Conservation (phyloP, 2,113 vertebrate species). For the Amblyornis subalaris region DNA sequence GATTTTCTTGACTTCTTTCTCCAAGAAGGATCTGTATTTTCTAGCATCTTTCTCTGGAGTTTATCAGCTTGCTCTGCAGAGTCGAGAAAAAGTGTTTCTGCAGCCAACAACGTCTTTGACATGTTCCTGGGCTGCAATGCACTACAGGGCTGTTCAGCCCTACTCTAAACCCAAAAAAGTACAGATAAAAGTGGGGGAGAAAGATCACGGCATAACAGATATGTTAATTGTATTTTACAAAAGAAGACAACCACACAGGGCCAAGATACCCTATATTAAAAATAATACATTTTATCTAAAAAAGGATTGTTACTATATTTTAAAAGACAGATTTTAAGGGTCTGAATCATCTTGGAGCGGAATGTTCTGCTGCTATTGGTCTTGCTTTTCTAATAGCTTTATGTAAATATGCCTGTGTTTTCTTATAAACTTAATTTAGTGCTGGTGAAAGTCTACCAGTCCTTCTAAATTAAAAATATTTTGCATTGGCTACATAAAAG, state of each 20-base stretch:
- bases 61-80: background rate
- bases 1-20: background rate
- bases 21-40: background rate
- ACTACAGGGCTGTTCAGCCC: background rate
- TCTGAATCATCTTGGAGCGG: background rate
- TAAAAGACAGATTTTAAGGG: background rate
- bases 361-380: background rate
- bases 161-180: background rate
- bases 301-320: background rate
- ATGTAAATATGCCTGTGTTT: background rate
- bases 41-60: background rate
- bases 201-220: fast-evolving
- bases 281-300: background rate
- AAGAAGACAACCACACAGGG: background rate
- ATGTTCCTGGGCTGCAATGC: background rate
- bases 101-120: background rate
- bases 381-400: background rate
- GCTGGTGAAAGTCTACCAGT: background rate
- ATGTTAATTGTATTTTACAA: background rate
- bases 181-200: background rate
- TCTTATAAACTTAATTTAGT: conserved; percentile 1
- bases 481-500: background rate
- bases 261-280: background rate
- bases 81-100: background rate
- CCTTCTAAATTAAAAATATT: background rate